Base-by-base conservation (phyloP, 2,113 vertebrate species). In the human (Homo sapiens) region DNA sequence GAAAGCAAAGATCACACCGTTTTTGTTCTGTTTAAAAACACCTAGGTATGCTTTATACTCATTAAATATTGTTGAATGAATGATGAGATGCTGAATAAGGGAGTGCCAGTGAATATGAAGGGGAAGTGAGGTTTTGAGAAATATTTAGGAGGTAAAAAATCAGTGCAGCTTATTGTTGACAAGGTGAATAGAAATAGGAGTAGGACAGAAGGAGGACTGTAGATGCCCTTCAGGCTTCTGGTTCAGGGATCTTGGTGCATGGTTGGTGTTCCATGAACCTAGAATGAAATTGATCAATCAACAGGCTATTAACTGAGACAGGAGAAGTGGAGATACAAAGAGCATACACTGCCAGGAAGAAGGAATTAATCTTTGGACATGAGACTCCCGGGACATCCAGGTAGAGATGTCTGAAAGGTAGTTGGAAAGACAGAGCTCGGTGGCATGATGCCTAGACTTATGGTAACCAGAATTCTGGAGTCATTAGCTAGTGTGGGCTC, bases 11-110 rank as follows among this genome's bases (percentile, higher is more conserved):
- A 43, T 35, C 48, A 64, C 66, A 32, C 20, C 72, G 14, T 12
- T 84, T 94, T 68, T 64, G 78, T 94, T 94, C 20, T 81, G n/a
- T 93, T 94, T 96, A 70, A 61, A 86, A 90, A 79, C 55, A 92
- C 17, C 50, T 68, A 68, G 45, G 73, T 75, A 13, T 52, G 43
- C 40, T 43, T 83, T 87, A 3, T 50, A 38, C 32, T 81, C 68
- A 61, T 59, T 79, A 89, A 75, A 81, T 82, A 45, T 57, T 96
- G 43, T 81, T 89, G 80, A 76, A 23, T 72, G 52, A 94, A 66
- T 94, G 81, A 87, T 43, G 76, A 89, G 83, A 73, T 75, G 16
- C 38, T 82, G 52, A 90, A 20, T 94, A 85, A 82, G 55, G 43
- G 40, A 38, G 17, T 89, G n/a, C 78, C 20, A 38, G 61, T 57